These are phyloP conservation scores for Artemisiospiza belli DNA, from an alignment of 2,113 vertebrate species.

Conservation along the genomic window DNA sequence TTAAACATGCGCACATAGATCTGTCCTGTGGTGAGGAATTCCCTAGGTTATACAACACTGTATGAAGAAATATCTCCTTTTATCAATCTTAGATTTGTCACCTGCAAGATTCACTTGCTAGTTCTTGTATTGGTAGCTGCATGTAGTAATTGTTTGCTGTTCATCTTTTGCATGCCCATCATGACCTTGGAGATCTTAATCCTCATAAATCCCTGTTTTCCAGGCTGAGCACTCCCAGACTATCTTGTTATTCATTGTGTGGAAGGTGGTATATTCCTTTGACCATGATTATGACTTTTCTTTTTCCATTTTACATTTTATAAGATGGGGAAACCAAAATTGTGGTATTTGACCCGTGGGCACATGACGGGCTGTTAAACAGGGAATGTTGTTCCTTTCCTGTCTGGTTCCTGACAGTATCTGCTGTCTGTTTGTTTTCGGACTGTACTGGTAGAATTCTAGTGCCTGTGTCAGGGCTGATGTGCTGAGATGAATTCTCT, in stretches of 20 bases:
- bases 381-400: neutral
- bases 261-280: neutral
- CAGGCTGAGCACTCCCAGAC: neutral
- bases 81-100: neutral
- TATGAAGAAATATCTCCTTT: neutral
- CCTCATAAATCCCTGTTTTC: neutral
- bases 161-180: neutral
- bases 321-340: neutral
- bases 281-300: neutral
- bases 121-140: neutral
- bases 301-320: neutral
- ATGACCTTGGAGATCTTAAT: neutral
- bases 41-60: neutral
- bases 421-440: neutral
- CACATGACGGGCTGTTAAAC: neutral
- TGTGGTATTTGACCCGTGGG: neutral
- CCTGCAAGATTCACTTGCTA: neutral
- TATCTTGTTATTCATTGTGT: neutral
- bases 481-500: neutral
- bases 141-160: neutral
- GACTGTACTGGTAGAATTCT: neutral
- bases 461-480: neutral
- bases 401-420: neutral
- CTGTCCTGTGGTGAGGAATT: neutral
- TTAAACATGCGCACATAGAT: rapidly evolving